Evolutionary conservation across 2,888 invertebrate genomes (phyloP).

Genomic region (Monochamus alternatus): DNA sequence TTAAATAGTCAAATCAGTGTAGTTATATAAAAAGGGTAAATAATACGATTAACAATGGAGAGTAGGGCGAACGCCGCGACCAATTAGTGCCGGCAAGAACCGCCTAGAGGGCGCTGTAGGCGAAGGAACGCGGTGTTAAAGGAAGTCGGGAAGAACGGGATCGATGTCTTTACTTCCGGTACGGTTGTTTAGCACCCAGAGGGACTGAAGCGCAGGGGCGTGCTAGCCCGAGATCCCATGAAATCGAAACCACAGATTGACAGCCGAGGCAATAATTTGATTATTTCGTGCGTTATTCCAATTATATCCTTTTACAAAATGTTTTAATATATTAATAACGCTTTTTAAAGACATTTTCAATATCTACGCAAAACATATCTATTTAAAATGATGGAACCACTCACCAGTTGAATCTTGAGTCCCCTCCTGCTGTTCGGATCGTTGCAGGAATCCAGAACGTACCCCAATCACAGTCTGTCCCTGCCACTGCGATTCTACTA

Average conservation of each 20-base stretch:
- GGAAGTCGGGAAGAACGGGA: constrained; percentile 56
- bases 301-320: too few relatives aligned
- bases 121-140: constrained; percentile 38
- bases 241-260: too few relatives aligned
- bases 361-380: too few relatives aligned
- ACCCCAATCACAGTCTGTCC: neutral
- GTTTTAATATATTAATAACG: too few relatives aligned
- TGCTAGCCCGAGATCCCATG: neutral
- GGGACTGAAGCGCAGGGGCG: constrained; percentile 5
- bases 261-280: too few relatives aligned
- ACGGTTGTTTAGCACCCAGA: constrained; percentile 54
- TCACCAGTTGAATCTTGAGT: constrained; percentile 42
- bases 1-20: neutral
- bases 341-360: too few relatives aligned
- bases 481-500: neutral
- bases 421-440: constrained; percentile 12
- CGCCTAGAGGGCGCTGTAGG: constrained; percentile 36
- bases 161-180: constrained; percentile 62
- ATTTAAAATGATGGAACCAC: neutral
- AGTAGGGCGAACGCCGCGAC: neutral
- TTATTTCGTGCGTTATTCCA: too few relatives aligned
- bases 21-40: neutral
- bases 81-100: neutral
- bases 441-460: neutral
- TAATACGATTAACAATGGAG: neutral